Conservation (phyloP, 2,888 invertebrate species). For the Lampropteryx suffumata region DNA sequence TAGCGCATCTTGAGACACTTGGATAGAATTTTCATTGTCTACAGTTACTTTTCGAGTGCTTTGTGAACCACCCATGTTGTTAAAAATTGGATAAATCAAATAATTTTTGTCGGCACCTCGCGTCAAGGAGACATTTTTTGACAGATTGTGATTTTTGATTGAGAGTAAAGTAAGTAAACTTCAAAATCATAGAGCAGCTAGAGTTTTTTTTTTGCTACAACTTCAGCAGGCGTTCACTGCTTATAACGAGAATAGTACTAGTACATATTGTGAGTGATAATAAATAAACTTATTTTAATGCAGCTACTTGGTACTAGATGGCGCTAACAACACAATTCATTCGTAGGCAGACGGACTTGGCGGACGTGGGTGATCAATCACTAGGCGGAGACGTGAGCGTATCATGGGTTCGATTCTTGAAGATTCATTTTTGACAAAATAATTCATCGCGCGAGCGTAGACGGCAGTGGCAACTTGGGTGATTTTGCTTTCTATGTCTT, state of each 20-base stretch:
- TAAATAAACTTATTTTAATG: no score
- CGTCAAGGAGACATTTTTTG: constrained; percentile 73
- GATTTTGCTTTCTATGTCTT: no score
- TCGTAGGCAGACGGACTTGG: no score
- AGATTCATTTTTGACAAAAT: no score
- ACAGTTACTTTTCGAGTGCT: constrained; percentile 80
- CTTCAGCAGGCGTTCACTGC: neutral
- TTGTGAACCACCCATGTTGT: constrained; percentile 82
- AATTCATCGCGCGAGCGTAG: no score
- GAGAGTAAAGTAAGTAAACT: constrained; percentile 1
- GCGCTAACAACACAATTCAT: no score
- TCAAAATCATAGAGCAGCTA: constrained; percentile 5
- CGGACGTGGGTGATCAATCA: no score
- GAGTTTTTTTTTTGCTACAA: neutral
- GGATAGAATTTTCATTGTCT: constrained; percentile 76
- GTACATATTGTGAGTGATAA: neutral
- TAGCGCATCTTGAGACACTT: constrained; percentile 77
- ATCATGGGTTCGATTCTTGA: no score
- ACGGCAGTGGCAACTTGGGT: no score
- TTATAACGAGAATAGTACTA: neutral
- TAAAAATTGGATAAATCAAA: constrained; percentile 34
- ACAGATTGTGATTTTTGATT: constrained; percentile 35
- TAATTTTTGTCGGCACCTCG: constrained; percentile 67
- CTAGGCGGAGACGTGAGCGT: no score
- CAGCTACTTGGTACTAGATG: constrained; percentile 37